A percentile compares a stretch with the other conserved stretches of the same genome.
Evolutionary conservation across 2,888 invertebrate species (phyloP).

Genomic region (Selenia dentaria): DNA sequence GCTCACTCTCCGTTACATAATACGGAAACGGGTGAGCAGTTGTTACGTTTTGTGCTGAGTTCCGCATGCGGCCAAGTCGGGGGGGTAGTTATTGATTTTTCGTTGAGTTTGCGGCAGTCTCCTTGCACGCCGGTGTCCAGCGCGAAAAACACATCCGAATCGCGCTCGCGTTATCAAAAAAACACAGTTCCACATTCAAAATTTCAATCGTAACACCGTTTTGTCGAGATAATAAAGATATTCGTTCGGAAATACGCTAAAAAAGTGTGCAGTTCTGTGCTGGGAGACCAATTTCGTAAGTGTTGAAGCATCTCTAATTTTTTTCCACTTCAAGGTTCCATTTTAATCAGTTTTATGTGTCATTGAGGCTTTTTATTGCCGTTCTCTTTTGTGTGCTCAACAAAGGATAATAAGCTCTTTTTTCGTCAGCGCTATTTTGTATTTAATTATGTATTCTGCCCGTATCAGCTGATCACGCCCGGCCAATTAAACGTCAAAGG

Average conservation of each 20-base stretch:
- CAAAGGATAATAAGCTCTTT: slow-evolving; percentile 17
- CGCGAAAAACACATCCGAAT: slow-evolving; percentile 74
- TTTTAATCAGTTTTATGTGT: slow-evolving; percentile 59
- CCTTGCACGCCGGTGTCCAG: slow-evolving; percentile 74
- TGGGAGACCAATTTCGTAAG: slow-evolving; percentile 73
- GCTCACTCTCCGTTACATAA: slow-evolving; percentile 70
- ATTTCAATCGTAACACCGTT: slow-evolving; percentile 41
- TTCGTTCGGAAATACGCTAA: slow-evolving; percentile 38
- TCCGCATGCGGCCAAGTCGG: slow-evolving; percentile 76
- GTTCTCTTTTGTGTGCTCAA: slow-evolving; percentile 25
- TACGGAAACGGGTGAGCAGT: slow-evolving; percentile 79
- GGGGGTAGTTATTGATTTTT: slow-evolving; percentile 81
- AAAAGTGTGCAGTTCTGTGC: slow-evolving; percentile 64
- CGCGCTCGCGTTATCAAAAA: slow-evolving; percentile 73
- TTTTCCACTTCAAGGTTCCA: slow-evolving; percentile 50
- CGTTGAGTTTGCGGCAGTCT: slow-evolving; percentile 80
- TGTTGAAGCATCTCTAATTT: slow-evolving; percentile 47
- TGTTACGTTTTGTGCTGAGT: slow-evolving; percentile 64
- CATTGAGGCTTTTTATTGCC: slow-evolving; percentile 39
- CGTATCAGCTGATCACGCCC: slow-evolving; percentile 63
- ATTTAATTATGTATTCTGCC: slow-evolving; percentile 39
- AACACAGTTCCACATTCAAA: slow-evolving; percentile 55
- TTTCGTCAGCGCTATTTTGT: slow-evolving; percentile 12
- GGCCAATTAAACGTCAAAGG: slow-evolving; percentile 52
- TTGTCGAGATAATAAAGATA: slow-evolving; percentile 35